Evolutionary conservation across 1,140 invertebrate species (phyloP).

Genomic region (Chionoecetes opilio): DNA sequence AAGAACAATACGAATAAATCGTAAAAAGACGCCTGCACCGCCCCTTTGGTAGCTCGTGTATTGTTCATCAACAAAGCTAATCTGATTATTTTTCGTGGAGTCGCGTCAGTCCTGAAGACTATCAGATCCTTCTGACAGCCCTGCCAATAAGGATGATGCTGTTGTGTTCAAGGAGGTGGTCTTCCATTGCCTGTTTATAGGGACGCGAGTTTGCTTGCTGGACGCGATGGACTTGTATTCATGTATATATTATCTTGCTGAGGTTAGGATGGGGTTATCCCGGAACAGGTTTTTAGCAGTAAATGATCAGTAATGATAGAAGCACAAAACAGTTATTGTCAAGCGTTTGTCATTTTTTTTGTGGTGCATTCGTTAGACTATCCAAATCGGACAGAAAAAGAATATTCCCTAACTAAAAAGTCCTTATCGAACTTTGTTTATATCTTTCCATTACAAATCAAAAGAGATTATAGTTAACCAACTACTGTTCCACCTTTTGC

Average conservation of each 20-base stretch:
- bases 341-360: too few species aligned
- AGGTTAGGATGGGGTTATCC: too few species aligned
- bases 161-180: background rate
- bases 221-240: background rate
- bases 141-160: slow-evolving; percentile 39
- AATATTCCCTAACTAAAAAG: too few species aligned
- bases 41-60: slow-evolving; percentile 37
- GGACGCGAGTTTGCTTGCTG: background rate
- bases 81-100: slow-evolving; percentile 60
- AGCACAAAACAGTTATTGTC: too few species aligned
- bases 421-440: too few species aligned
- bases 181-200: background rate
- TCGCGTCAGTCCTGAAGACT: slow-evolving; percentile 56
- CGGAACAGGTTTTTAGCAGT: too few species aligned
- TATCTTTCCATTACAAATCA: too few species aligned
- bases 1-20: slow-evolving; percentile 36
- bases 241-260: background rate
- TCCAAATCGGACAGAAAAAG: too few species aligned
- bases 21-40: background rate
- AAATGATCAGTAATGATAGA: too few species aligned
- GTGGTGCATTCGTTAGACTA: too few species aligned
- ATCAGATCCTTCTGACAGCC: slow-evolving; percentile 39
- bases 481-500: too few species aligned
- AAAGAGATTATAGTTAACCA: too few species aligned
- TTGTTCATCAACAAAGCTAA: slow-evolving; percentile 66